Evolutionary conservation across 1,140 invertebrate species (phyloP).

Genomic region (Anastrepha obliqua): DNA sequence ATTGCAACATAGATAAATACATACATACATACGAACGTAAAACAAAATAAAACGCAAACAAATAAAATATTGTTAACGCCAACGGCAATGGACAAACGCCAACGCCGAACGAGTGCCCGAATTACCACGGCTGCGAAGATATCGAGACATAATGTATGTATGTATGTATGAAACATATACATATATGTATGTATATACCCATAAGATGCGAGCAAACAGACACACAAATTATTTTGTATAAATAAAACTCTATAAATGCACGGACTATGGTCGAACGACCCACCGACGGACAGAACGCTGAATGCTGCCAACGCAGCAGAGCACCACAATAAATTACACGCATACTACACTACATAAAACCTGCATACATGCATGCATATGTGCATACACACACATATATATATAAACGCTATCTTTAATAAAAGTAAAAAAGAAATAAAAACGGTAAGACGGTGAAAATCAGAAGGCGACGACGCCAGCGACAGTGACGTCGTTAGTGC

Average conservation of each 20-base stretch:
- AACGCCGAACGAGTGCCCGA: slow-evolving; percentile 6
- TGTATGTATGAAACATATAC: no score
- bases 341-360: not conserved
- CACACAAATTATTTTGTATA: not conserved
- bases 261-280: not conserved
- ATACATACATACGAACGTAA: not conserved
- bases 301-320: slow-evolving; percentile 1
- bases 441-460: slow-evolving; percentile 1
- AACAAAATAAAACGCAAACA: not conserved
- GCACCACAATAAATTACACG: not conserved
- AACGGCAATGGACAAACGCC: not conserved
- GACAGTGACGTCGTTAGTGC: slow-evolving; percentile 16
- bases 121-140: slow-evolving; percentile 2
- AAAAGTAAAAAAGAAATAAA: slow-evolving; percentile 28
- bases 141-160: not conserved
- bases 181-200: no score
- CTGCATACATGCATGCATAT: not conserved
- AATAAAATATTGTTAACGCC: not conserved
- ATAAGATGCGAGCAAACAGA: not conserved
- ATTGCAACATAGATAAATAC: not conserved
- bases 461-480: slow-evolving; percentile 1
- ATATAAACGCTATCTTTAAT: not conserved
- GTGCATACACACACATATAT: not conserved
- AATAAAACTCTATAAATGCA: not conserved
- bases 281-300: not conserved